A percentile compares a stretch with the other conserved stretches of the same genome.
phyloP scores from a whole-genome alignment of 1,140 invertebrate genomes.

The Asobara japonica region DNA sequence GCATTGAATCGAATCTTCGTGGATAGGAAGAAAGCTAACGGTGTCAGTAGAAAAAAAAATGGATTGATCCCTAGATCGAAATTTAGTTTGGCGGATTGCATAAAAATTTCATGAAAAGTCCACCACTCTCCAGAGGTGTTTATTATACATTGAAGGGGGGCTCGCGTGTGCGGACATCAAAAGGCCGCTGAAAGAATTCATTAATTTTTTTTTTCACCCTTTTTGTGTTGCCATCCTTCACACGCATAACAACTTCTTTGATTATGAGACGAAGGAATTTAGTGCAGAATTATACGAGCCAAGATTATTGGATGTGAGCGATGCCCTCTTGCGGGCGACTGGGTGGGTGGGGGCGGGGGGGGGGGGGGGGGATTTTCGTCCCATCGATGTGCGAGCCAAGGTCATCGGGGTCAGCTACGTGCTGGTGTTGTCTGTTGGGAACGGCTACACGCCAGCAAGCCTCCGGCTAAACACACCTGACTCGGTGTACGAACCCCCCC shows the following conservation, averaged over 20 bases:
- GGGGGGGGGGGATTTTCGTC: neutral
- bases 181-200: neutral
- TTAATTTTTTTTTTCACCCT: neutral
- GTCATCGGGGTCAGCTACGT: conserved; percentile 52
- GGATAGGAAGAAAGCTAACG: no score
- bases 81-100: no score
- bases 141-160: neutral
- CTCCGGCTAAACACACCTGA: conserved; percentile 47
- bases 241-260: neutral
- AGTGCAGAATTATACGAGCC: neutral
- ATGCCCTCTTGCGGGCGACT: neutral
- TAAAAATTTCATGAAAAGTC: no score
- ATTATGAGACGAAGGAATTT: conserved; percentile 2
- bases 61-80: no score
- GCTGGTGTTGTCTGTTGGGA: conserved; percentile 43
- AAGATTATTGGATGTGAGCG: neutral
- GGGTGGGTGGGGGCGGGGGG: no score
- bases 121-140: neutral
- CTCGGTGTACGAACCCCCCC: conserved; percentile 11
- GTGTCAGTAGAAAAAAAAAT: no score
- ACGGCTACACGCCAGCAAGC: conserved; percentile 14
- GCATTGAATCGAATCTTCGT: no score
- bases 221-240: neutral
- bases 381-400: conserved; percentile 18
- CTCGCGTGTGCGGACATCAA: neutral